Evolutionary conservation across 2,888 invertebrate genomes (phyloP), one percentile per base, ranked within the genome.

Genomic region (Acanthacorydalis orientalis): DNA sequence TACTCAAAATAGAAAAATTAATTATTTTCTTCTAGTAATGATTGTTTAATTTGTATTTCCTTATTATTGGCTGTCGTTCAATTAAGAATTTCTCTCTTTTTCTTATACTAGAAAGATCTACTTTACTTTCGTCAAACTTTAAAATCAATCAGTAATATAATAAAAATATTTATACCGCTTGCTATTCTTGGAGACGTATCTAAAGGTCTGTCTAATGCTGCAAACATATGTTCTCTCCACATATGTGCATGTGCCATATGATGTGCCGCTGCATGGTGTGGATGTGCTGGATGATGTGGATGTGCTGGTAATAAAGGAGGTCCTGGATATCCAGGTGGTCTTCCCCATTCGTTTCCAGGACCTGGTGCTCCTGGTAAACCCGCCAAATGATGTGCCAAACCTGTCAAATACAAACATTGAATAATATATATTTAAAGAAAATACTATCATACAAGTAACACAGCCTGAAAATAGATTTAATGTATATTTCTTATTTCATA

Each of bases 361-460:
- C 61, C 48, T 65, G 52, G 53, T 59, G 60, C 50, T 58, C 66
- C 65, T 9, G 80, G 81, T 53, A 82, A 67, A 3, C 80, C 80
- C 7, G 80, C 80, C 52, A 83, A 60, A 61, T 83, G 83, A 58
- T 83, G 83, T 1, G 83, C 83, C 57, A 83, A 80, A 53, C 83
- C 83, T 83, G 65, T 1, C 65, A 68, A 40, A 45, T 53, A 52
- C 52, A 46, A 40, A 41, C 4, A 46, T 11, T 12, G 4, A 40
- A 15, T 15, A 40, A 14, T 40, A 14, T 14, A 12, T 40, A 14
- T 14, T n/a, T n/a, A n/a, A n/a, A n/a, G n/a, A n/a, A n/a, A n/a
- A n/a, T n/a, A n/a, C n/a, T n/a, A n/a, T n/a, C n/a, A n/a, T n/a
- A n/a, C n/a, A n/a, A n/a, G n/a, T n/a, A n/a, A n/a, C n/a, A n/a